A percentile compares a stretch with the other conserved stretches of the same genome.
Evolutionary conservation across 1,140 invertebrate species (phyloP).

Genomic region (Drosophila athabasca): DNA sequence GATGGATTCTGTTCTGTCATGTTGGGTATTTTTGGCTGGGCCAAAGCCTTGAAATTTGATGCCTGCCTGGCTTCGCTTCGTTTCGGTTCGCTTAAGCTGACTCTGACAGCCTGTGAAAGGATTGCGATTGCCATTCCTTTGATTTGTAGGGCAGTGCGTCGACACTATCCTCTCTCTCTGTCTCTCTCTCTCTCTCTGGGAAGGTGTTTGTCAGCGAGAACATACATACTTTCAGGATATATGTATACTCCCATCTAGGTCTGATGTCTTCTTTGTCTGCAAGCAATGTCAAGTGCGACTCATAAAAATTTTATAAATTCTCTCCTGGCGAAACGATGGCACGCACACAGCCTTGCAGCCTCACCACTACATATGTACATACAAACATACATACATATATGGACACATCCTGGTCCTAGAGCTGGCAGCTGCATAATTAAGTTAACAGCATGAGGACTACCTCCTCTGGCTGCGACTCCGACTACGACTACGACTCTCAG

Average conservation of each 20-base stretch:
- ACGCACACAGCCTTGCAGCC: constrained; percentile 7
- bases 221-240: constrained; percentile 1
- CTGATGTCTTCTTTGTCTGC: constrained; percentile 6
- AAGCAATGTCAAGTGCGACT: constrained; percentile 42
- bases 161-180: not conserved
- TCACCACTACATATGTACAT: not conserved
- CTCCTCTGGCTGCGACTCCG: not conserved
- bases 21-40: constrained; percentile 22
- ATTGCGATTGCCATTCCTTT: constrained; percentile 46
- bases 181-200: no score
- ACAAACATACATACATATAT: not conserved
- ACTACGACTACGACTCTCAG: not conserved
- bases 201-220: constrained; percentile 10
- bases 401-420: constrained; percentile 31
- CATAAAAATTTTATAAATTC: constrained; percentile 56
- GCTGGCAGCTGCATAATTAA: constrained; percentile 68
- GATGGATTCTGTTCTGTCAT: constrained; percentile 13
- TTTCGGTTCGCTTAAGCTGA: constrained; percentile 51
- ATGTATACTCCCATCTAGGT: not conserved
- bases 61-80: constrained; percentile 25
- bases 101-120: constrained; percentile 56
- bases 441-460: constrained; percentile 51
- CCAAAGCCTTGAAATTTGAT: constrained; percentile 40
- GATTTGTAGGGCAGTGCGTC: constrained; percentile 30
- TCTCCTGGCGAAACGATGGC: constrained; percentile 6